These are phyloP conservation scores for Tyrophagus putrescentiae DNA, from an alignment of 1,140 invertebrate species.

Conservation along the genomic window DNA sequence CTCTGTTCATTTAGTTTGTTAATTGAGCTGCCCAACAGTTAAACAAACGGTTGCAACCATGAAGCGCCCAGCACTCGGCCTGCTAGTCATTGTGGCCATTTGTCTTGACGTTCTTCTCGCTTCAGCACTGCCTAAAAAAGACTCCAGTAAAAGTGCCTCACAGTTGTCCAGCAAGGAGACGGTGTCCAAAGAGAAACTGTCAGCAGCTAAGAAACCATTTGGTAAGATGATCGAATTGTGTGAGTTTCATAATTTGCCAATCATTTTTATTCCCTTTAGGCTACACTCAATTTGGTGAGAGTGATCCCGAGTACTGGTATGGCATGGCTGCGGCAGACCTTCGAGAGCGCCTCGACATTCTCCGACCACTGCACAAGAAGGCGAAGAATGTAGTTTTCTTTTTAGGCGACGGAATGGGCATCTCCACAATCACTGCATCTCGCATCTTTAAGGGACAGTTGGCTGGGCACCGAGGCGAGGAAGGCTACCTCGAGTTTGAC, in stretches of 20 bases:
- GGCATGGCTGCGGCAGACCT: not conserved
- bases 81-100: not conserved
- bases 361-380: constrained; percentile 29
- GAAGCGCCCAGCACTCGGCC: too few relatives aligned
- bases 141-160: not conserved
- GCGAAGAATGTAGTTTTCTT: constrained; percentile 83
- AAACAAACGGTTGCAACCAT: too few relatives aligned
- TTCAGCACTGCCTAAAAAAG: not conserved
- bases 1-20: too few relatives aligned
- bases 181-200: too few relatives aligned
- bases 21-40: too few relatives aligned
- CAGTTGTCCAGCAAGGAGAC: too few relatives aligned
- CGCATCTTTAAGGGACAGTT: constrained; percentile 40
- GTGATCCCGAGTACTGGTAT: constrained; percentile 13
- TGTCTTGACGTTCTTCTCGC: not conserved
- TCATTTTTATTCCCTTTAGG: not conserved
- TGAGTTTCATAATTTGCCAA: not conserved
- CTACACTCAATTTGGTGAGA: not conserved
- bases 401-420: constrained; percentile 83
- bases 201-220: too few relatives aligned
- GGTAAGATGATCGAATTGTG: not conserved
- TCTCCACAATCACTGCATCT: constrained; percentile 67
- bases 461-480: constrained; percentile 40
- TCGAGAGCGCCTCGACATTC: not conserved
- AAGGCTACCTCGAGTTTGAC: constrained; percentile 56